phyloP scores from a whole-genome alignment of 2,113 vertebrate species.

The Cathartes aura region DNA sequence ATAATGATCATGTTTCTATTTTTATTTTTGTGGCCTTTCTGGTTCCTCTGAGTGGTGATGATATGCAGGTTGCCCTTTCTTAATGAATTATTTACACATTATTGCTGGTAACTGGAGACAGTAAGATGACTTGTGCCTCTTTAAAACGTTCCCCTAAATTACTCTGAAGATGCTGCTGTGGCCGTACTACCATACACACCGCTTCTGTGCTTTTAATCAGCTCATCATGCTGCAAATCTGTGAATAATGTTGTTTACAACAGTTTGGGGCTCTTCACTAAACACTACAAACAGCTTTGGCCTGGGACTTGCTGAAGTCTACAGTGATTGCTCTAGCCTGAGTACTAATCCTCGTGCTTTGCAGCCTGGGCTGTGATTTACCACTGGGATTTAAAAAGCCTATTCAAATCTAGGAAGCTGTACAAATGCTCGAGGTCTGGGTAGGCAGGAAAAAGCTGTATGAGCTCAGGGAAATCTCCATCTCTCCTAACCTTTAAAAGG shows the following conservation, averaged over 20 bases:
- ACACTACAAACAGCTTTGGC: background rate
- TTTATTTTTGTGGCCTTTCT: constrained; percentile 20
- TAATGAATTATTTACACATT: constrained; percentile 25
- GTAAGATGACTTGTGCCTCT: background rate
- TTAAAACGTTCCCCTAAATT: background rate
- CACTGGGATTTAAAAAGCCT: background rate
- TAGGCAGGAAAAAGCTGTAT: background rate
- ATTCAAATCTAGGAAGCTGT: background rate
- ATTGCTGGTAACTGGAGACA: background rate
- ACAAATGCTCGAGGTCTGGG: background rate
- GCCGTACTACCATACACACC: accelerated
- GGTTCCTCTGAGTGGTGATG: background rate
- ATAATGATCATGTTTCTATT: background rate
- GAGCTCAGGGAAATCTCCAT: background rate
- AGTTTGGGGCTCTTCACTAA: background rate
- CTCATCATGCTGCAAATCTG: background rate
- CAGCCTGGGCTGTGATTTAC: background rate
- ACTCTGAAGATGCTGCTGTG: background rate
- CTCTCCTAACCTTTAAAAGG: background rate
- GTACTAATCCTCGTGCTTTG: background rate
- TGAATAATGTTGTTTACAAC: background rate
- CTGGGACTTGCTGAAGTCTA: background rate
- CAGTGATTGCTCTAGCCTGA: accelerated
- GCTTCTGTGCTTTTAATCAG: background rate
- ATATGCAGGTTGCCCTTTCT: background rate